Evolutionary conservation across 2,797 vertebrate species (phyloP).

Genomic region (Microctenopoma steveboyesi): DNA sequence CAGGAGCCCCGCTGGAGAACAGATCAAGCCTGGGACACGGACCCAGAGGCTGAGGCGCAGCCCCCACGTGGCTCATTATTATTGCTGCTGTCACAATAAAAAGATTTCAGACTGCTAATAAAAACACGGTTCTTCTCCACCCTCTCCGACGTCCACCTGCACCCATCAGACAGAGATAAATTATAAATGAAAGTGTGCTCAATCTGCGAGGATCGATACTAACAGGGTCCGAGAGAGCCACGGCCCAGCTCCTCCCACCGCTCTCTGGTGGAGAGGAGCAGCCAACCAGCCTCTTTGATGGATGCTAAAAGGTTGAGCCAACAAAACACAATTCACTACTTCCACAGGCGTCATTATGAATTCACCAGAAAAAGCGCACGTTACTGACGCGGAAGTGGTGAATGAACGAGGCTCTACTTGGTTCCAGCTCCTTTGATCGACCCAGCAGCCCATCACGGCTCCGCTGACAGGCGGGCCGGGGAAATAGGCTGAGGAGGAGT

Average conservation of each 20-base stretch:
- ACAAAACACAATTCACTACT: slow-evolving; percentile 40
- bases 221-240: slow-evolving; percentile 78
- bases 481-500: slow-evolving; percentile 76
- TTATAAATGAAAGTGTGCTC: slow-evolving; percentile 81
- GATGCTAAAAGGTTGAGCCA: slow-evolving; percentile 35
- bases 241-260: slow-evolving; percentile 44
- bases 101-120: slow-evolving; percentile 55
- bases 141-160: slow-evolving; percentile 42
- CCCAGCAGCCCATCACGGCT: slow-evolving; percentile 63
- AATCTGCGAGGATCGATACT: slow-evolving; percentile 79
- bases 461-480: slow-evolving; percentile 74
- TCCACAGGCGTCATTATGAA: slow-evolving; percentile 39
- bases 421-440: slow-evolving; percentile 56
- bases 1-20: slow-evolving; percentile 30
- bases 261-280: slow-evolving; percentile 22
- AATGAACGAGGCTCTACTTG: slow-evolving; percentile 47
- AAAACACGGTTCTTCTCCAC: slow-evolving; percentile 43
- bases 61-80: slow-evolving; percentile 49
- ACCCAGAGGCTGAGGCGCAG: slow-evolving; percentile 15
- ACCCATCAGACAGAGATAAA: slow-evolving; percentile 74
- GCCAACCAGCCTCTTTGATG: slow-evolving; percentile 3
- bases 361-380: slow-evolving; percentile 32
- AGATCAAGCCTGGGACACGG: slow-evolving; percentile 12
- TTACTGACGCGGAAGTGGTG: slow-evolving; percentile 23
- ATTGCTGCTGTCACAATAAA: slow-evolving; percentile 21